These are phyloP conservation scores for Copsychus sechellarum DNA, from an alignment of 2,113 vertebrate species.

Conservation along the genomic window DNA sequence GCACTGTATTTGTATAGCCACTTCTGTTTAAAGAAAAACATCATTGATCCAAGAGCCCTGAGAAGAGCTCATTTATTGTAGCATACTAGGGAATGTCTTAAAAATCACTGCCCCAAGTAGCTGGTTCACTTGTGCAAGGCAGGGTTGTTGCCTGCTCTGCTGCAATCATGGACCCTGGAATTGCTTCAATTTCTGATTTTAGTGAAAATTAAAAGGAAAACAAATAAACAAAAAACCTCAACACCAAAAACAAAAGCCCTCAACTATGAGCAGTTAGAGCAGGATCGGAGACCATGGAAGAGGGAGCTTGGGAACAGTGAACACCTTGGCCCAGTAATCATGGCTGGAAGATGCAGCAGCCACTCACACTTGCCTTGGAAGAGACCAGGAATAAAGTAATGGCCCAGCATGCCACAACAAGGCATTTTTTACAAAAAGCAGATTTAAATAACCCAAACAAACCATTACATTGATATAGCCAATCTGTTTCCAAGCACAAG, in stretches of 20 bases:
- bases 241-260: rapidly evolving
- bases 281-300: background rate
- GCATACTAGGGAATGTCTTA: background rate
- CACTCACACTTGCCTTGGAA: background rate
- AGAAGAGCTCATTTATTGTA: background rate
- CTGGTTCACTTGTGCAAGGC: background rate
- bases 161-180: background rate
- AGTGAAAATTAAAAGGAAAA: background rate
- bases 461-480: rapidly evolving
- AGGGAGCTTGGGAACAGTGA: background rate
- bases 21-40: conserved; percentile 38
- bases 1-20: background rate
- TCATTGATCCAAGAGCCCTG: background rate
- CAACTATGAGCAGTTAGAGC: background rate
- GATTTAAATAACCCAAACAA: background rate
- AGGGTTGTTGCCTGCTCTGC: background rate
- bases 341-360: background rate
- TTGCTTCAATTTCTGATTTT: background rate
- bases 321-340: rapidly evolving
- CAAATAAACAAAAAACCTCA: rapidly evolving
- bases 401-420: background rate
- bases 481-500: background rate
- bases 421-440: background rate
- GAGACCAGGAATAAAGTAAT: background rate
- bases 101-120: background rate